phyloP scores from a whole-genome alignment of 2,797 vertebrate genomes.

The Melanotaenia nigrans region DNA sequence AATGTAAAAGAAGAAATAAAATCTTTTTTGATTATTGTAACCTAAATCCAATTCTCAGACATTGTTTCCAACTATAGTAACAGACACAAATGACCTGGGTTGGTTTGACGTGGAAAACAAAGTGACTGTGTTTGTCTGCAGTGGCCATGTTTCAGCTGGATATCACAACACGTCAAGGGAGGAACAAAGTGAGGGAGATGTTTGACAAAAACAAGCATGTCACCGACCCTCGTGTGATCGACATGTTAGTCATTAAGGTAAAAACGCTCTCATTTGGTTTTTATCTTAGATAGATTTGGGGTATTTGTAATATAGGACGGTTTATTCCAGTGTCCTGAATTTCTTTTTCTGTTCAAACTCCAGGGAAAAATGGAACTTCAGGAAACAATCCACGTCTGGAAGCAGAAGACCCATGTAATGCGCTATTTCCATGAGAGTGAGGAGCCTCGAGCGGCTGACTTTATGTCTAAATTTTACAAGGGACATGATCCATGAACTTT shows the following conservation, averaged over 20 bases:
- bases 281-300: background rate
- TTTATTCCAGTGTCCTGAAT: background rate
- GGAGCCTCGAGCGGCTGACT: conserved; percentile 84
- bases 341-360: conserved; percentile 9
- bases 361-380: conserved; percentile 97
- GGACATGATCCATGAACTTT: conserved; percentile 89
- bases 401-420: conserved; percentile 95
- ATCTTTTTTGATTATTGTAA: background rate
- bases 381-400: conserved; percentile 95
- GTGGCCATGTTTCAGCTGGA: conserved; percentile 90
- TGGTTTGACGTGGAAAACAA: background rate
- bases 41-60: background rate
- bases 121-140: conserved; percentile 49
- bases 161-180: conserved; percentile 86
- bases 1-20: too few species aligned
- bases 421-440: conserved; percentile 91
- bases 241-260: conserved; percentile 97
- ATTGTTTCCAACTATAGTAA: background rate
- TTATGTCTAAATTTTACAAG: conserved; percentile 92
- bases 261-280: background rate
- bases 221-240: conserved; percentile 90
- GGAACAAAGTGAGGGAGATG: conserved; percentile 91
- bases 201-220: conserved; percentile 91
- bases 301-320: background rate
- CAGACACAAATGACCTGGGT: background rate